phyloP scores from a whole-genome alignment of 1,140 invertebrate species.

The Eumeta japonica region DNA sequence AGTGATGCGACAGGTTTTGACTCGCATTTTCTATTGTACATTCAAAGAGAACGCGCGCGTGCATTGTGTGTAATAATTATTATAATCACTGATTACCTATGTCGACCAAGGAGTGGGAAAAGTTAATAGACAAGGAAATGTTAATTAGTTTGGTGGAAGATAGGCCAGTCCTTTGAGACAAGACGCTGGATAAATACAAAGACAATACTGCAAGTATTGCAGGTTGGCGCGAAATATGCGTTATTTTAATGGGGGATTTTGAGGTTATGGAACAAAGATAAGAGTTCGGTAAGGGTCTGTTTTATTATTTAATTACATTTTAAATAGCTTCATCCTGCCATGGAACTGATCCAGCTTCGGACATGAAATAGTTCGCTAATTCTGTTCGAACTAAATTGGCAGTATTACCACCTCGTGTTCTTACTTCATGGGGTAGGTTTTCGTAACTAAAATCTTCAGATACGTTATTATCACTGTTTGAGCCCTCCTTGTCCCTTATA shows the following conservation, averaged over 20 bases:
- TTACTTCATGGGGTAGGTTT: no score
- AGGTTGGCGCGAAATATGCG: conserved; percentile 4
- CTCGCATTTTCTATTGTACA: not conserved
- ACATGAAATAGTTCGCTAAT: not conserved
- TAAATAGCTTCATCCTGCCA: not conserved
- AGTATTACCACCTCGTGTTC: no score
- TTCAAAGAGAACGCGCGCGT: not conserved
- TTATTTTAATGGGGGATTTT: conserved; percentile 2
- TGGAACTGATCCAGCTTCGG: conserved; percentile 1
- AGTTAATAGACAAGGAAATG: conserved; percentile 13
- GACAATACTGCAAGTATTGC: conserved; percentile 8
- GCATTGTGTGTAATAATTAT: no score
- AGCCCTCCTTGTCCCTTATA: no score
- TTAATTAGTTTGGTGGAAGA: conserved; percentile 14
- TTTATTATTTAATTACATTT: not conserved
- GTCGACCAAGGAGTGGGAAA: conserved; percentile 11
- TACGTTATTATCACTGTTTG: no score
- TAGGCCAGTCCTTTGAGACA: conserved; percentile 14
- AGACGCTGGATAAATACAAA: conserved; percentile 11
- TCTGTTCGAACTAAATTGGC: no score
- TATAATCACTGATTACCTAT: no score
- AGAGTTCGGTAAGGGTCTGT: not conserved
- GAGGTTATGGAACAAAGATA: conserved; percentile 1
- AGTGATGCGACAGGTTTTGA: not conserved
- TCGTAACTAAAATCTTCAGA: no score